These are phyloP conservation scores for Exocentrus adspersus DNA, from an alignment of 2,888 invertebrate species.

Conservation along the genomic window DNA sequence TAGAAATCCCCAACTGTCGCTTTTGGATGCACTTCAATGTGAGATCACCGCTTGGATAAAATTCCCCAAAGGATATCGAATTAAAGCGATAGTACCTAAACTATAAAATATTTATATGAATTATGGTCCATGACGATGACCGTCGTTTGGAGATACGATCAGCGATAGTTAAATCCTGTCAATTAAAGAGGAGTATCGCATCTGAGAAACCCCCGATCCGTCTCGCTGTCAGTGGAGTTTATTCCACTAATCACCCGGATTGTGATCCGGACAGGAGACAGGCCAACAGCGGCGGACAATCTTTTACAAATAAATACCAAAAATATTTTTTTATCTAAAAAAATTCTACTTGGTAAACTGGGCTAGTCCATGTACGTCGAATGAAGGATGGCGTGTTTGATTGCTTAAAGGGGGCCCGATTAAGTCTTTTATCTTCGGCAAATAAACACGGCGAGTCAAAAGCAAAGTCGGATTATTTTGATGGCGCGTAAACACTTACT, in stretches of 20 bases:
- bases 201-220: conserved; percentile 31
- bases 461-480: conserved; percentile 56
- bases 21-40: too few relatives aligned
- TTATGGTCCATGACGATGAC: conserved; percentile 47
- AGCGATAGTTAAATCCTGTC: conserved; percentile 50
- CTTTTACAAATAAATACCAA: not conserved
- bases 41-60: not conserved
- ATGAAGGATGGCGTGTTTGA: conserved; percentile 58
- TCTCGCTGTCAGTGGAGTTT: conserved; percentile 33
- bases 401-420: conserved; percentile 57
- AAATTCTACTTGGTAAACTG: too few relatives aligned
- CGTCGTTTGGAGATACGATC: conserved; percentile 51
- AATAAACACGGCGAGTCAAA: conserved; percentile 53
- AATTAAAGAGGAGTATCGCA: conserved; percentile 44
- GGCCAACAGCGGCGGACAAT: not conserved
- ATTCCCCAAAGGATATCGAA: conserved; percentile 16
- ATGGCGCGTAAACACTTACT: conserved; percentile 55
- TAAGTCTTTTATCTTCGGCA: conserved; percentile 59
- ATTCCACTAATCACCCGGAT: conserved; percentile 37
- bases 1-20: too few relatives aligned
- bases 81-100: conserved; percentile 50
- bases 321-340: too few relatives aligned
- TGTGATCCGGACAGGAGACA: not conserved
- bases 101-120: conserved; percentile 54
- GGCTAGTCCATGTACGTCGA: too few relatives aligned